Conservation (phyloP, 2,888 invertebrate genomes). For the Allophyes oxyacanthae region DNA sequence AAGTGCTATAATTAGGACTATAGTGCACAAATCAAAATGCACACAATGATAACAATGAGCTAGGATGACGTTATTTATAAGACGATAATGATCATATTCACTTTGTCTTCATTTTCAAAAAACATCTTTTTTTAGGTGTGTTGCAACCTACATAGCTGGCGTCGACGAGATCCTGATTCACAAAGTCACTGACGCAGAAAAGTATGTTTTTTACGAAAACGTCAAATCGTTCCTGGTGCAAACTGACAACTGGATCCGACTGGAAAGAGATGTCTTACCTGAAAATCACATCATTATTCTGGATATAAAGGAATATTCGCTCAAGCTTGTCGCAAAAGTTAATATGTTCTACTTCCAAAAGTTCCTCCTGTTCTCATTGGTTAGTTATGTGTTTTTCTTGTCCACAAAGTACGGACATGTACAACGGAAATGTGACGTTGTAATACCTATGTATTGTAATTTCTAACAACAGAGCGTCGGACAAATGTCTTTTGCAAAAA, state of each 20-base stretch:
- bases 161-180: slow-evolving; percentile 75
- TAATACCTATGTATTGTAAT: too few relatives aligned
- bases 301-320: slow-evolving; percentile 72
- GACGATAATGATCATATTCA: too few relatives aligned
- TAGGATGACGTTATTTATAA: too few relatives aligned
- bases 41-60: too few relatives aligned
- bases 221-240: slow-evolving; percentile 72
- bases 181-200: slow-evolving; percentile 67
- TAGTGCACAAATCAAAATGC: too few relatives aligned
- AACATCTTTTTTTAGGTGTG: slow-evolving; percentile 70
- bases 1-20: too few relatives aligned
- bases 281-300: slow-evolving; percentile 76
- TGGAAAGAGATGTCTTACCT: slow-evolving; percentile 58
- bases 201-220: slow-evolving; percentile 73
- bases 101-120: too few relatives aligned
- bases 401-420: too few relatives aligned
- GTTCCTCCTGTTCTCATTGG: slow-evolving; percentile 75
- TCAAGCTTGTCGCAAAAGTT: slow-evolving; percentile 72
- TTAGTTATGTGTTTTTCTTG: slow-evolving; percentile 62
- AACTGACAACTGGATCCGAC: slow-evolving; percentile 74
- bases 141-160: slow-evolving; percentile 65
- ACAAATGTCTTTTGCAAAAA: too few relatives aligned
- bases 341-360: slow-evolving; percentile 79
- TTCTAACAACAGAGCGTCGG: too few relatives aligned
- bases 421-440: too few relatives aligned